phyloP scores from a whole-genome alignment of 2,797 vertebrate species.

The Melanotaenia nigrans region DNA sequence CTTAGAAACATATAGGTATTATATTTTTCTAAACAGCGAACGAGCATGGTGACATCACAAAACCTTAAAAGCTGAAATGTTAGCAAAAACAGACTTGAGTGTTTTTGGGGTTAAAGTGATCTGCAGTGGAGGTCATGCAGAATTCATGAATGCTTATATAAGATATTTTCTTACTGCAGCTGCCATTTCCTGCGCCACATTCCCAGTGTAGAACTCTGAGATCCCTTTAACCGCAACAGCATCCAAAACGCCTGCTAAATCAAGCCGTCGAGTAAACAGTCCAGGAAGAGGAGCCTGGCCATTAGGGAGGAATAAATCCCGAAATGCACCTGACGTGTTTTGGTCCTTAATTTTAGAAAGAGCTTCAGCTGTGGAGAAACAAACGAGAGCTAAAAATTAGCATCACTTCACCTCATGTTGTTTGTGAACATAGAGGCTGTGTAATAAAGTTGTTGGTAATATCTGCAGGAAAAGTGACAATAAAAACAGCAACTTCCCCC shows the following conservation, averaged over 20 bases:
- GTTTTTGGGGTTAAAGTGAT: not conserved
- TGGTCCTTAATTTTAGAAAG: constrained; percentile 86
- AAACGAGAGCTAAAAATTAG: not conserved
- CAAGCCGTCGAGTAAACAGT: constrained; percentile 82
- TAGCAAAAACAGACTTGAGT: not conserved
- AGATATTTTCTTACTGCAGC: constrained; percentile 83
- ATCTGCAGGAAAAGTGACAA: not conserved
- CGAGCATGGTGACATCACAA: not conserved
- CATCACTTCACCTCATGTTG: not conserved
- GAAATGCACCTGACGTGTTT: constrained; percentile 86
- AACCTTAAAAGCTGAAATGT: not conserved
- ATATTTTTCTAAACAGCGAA: not conserved
- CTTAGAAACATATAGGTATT: too few relatives aligned
- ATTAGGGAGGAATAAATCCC: constrained; percentile 85
- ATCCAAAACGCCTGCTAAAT: constrained; percentile 89
- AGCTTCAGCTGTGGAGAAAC: constrained; percentile 84
- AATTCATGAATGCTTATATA: constrained; percentile 42
- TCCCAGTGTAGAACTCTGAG: constrained; percentile 90
- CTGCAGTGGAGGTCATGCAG: constrained; percentile 15
- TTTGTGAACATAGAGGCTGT: not conserved
- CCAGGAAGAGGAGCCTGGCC: constrained; percentile 87
- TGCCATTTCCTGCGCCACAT: constrained; percentile 91
- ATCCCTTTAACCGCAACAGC: constrained; percentile 84
- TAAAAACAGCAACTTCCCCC: not conserved
- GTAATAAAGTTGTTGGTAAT: not conserved